phyloP scores from a whole-genome alignment of 2,888 invertebrate genomes.

The Bhutanitis thaidina region DNA sequence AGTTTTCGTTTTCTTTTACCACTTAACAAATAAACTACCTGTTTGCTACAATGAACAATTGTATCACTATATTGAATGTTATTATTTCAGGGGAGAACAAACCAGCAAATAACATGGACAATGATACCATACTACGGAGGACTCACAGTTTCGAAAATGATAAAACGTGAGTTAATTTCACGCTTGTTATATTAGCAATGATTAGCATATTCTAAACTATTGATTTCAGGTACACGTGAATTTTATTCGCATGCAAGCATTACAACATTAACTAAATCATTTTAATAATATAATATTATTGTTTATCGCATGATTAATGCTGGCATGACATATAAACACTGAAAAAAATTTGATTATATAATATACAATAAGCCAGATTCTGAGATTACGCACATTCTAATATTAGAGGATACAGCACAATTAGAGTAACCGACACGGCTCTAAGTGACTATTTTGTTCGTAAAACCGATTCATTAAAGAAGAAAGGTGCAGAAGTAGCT shows the following conservation, averaged over 20 bases:
- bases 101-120: slow-evolving; percentile 57
- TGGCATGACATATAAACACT: not conserved
- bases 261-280: not conserved
- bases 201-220: not conserved
- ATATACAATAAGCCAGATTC: no score
- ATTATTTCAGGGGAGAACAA: slow-evolving; percentile 76
- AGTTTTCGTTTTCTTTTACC: no score
- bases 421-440: no score
- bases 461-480: no score
- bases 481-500: no score
- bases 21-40: no score
- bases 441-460: no score
- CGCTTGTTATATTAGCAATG: not conserved
- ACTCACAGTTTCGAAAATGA: slow-evolving; percentile 94
- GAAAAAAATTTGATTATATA: no score
- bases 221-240: not conserved
- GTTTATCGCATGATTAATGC: not conserved
- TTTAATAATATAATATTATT: not conserved
- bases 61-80: no score
- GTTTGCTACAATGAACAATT: no score
- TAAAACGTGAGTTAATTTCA: slow-evolving; percentile 85
- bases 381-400: no score
- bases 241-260: not conserved
- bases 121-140: slow-evolving; percentile 82
- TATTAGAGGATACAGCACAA: no score